A percentile compares a stretch with the other conserved stretches of the same genome.
Evolutionary conservation across 2,888 invertebrate species (phyloP).

Genomic region (Chloroclystis v-ata): DNA sequence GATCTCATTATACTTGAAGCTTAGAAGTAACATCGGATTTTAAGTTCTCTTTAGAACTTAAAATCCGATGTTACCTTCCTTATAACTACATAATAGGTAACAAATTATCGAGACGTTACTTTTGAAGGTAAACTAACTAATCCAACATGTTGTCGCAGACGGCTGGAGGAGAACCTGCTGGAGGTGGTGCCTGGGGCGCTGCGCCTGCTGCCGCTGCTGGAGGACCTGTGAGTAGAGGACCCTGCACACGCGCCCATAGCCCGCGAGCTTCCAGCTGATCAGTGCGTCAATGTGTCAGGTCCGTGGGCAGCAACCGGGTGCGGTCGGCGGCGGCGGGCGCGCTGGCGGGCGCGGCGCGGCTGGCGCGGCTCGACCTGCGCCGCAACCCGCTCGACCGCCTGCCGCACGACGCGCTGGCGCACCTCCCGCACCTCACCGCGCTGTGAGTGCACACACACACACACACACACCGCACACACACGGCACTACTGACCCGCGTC

Average conservation of each 20-base stretch:
- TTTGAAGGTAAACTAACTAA: too few species aligned
- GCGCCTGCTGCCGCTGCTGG: constrained; percentile 84
- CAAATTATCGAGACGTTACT: too few species aligned
- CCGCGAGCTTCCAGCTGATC: too few species aligned
- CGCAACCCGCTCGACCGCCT: constrained; percentile 88
- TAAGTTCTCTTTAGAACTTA: too few species aligned
- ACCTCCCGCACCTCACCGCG: constrained; percentile 81
- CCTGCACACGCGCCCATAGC: too few species aligned
- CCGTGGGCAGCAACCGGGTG: constrained; percentile 85
- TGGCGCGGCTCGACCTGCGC: constrained; percentile 88
- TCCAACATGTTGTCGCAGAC: constrained; percentile 38
- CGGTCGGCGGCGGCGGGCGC: constrained; percentile 84
- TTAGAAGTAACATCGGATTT: too few species aligned
- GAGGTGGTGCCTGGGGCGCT: constrained; percentile 87
- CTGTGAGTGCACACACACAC: constrained; percentile 48
- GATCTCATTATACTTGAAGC: too few species aligned
- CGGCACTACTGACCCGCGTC: neutral
- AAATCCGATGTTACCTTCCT: too few species aligned
- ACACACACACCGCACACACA: neutral
- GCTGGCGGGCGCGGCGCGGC: constrained; percentile 79
- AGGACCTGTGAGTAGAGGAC: constrained; percentile 87
- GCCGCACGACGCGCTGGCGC: constrained; percentile 83
- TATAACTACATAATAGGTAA: too few species aligned
- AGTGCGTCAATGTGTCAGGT: too few species aligned
- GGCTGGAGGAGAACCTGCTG: constrained; percentile 67